Evolutionary conservation across 2,888 invertebrate genomes (phyloP).

Genomic region (Diabrotica balteata): DNA sequence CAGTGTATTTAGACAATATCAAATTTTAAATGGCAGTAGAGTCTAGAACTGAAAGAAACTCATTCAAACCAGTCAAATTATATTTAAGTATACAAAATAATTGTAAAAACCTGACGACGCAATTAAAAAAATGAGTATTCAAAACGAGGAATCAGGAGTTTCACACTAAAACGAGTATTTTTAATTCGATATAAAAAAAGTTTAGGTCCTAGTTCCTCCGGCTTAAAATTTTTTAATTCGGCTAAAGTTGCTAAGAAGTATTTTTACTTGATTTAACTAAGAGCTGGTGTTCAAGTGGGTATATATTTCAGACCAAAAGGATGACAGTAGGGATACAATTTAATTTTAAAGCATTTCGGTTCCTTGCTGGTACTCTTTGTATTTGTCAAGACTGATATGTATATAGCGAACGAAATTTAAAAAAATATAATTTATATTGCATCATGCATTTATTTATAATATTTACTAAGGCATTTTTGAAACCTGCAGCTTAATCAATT

Average conservation of each 20-base stretch:
- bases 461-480: slow-evolving; percentile 1
- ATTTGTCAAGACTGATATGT: slow-evolving; percentile 12
- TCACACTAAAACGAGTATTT: slow-evolving; percentile 20
- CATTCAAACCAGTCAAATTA: too few species aligned
- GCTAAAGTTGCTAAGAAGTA: slow-evolving; percentile 10
- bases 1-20: too few species aligned
- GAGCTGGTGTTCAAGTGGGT: not conserved
- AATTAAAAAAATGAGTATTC: slow-evolving; percentile 14
- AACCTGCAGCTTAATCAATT: slow-evolving; percentile 10
- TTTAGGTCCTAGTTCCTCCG: slow-evolving; percentile 16
- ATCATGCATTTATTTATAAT: slow-evolving; percentile 3
- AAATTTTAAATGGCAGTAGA: too few species aligned
- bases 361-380: not conserved
- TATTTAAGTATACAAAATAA: too few species aligned
- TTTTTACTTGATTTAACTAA: slow-evolving; percentile 1
- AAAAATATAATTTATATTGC: slow-evolving; percentile 13
- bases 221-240: slow-evolving; percentile 16
- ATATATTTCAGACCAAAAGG: slow-evolving; percentile 22
- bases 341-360: slow-evolving; percentile 4
- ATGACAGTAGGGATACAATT: not conserved
- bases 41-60: too few species aligned
- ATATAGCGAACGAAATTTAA: slow-evolving; percentile 1
- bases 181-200: slow-evolving; percentile 11
- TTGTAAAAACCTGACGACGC: slow-evolving; percentile 10
- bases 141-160: not conserved